phyloP scores from a whole-genome alignment of 2,113 vertebrate genomes.

The Dissostichus mawsoni region DNA sequence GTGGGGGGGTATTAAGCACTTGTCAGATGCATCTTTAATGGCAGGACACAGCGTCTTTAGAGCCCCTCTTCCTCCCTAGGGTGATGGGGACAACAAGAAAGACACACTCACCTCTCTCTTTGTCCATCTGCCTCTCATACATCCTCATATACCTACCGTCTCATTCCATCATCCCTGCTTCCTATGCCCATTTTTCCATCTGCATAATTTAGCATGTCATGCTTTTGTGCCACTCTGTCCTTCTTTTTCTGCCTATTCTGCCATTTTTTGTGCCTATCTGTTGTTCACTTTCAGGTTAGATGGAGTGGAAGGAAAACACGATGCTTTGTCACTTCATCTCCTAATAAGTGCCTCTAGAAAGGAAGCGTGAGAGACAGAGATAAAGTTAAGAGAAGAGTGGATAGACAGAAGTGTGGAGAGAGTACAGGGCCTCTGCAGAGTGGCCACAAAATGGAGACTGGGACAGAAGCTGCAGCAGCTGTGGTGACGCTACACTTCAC shows the following conservation, averaged over 20 bases:
- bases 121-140: constrained; percentile 69
- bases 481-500: constrained; percentile 73
- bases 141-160: constrained; percentile 64
- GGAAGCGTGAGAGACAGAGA: constrained; percentile 16
- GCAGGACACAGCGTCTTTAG: constrained; percentile 63
- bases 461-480: constrained; percentile 76
- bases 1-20: constrained; percentile 56
- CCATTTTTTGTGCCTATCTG: constrained; percentile 68
- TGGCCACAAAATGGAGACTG: constrained; percentile 82
- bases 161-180: constrained; percentile 66
- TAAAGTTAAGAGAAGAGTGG: constrained; percentile 60
- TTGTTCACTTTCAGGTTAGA: constrained; percentile 63
- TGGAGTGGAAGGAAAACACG: constrained; percentile 63
- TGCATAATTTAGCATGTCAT: constrained; percentile 84
- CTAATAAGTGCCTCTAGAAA: constrained; percentile 67
- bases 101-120: constrained; percentile 51
- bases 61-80: constrained; percentile 70
- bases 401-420: constrained; percentile 37
- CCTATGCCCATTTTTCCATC: constrained; percentile 68
- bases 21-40: constrained; percentile 81
- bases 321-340: constrained; percentile 69
- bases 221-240: constrained; percentile 76
- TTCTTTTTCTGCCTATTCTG: constrained; percentile 72
- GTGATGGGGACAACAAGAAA: constrained; percentile 77
- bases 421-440: constrained; percentile 63